Base-by-base conservation (phyloP, 2,888 invertebrate genomes). In the Tenthredo livida region DNA sequence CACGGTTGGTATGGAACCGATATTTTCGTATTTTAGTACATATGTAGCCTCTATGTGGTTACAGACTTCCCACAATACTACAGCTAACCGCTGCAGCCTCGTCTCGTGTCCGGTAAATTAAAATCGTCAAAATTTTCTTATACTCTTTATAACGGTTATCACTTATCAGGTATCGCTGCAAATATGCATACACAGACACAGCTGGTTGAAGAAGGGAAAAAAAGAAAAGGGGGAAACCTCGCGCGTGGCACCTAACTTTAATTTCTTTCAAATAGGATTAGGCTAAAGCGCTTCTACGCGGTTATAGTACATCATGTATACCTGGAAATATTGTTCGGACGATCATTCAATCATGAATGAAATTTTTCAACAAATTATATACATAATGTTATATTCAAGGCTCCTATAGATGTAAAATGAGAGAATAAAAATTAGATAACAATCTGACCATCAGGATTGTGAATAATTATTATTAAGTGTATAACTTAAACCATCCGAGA, bases 221-320 rank as follows among this genome's bases (percentile, higher is more conserved):
- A 40, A 40, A 29, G 54, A 54, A 77, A 61, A 12, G 78, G 78
- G 80, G 61, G 61, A 80, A 80, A 58, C 80, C 80, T 80, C 50
- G 58, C 80, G 50, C 80, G 50, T 80, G 21, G 61, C 29, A 80
- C 40, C 33, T 37, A 29, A 80, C 80, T 58, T 40, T 25, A 21
- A 80, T 80, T 80, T 80, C 50, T 80, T 80, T 61, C 61, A 25
- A 80, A 80, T 61, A 80, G 61, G 80, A 58, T 80, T 58, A 80
- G 33, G 61, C 37, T 37, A 80, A 61, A 80, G 80, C 58, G 80
- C 21, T 40, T 73, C 72, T n/a, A 73, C 21, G 40, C 25, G 72
- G 43, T 43, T 37, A 73, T 40, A 70, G 72, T 73, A 73, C 17
- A n/a, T 43, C 17, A 7, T 33, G 67, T n/a, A 37, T 40, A 17